Evolutionary conservation across 2,888 invertebrate species (phyloP), one percentile per base, ranked within the genome.

Genomic region (Dendrolimus pini): DNA sequence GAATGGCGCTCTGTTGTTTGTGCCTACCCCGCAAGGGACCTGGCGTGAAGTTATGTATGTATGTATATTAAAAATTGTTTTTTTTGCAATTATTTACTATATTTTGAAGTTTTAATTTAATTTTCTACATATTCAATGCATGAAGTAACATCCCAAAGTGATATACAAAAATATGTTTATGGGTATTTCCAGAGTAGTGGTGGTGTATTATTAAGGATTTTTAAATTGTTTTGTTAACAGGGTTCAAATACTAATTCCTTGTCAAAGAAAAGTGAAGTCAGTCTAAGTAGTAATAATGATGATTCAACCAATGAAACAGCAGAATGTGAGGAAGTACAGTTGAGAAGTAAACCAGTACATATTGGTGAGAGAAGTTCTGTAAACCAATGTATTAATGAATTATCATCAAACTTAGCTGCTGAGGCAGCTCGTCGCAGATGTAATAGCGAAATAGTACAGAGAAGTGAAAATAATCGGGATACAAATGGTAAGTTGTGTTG

Each of bases 361-460:
- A 66, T 82, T 41, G 88, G 82, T 2, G 91, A 91, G 63, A 77
- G 90, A 58, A 91, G 83, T 66, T 91, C 90, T 1, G 91, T 93
- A 9, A 92, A 93, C 71, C 94, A 95, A 81, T 95, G 95, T 77
- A 94, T 95, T 67, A 94, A 92, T 70, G 95, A 95, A 77, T 82
- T 95, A 65, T 94, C 94, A 53, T 87, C 91, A n/a, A 92, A 90
- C 65, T 72, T 91, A 55, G 85, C 82, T 41, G 84, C 82, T 1
- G 90, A 89, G 61, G 85, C 81, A 59, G 80, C 82, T 41, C 71
- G 85, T 56, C 87, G 91, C 68, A 81, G 91, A 61, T 92, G 91
- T 63, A 88, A 89, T 61, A 91, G 91, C 74, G 92, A 92, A 75
- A 81, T 91, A 65, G 85, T 91, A 30, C 85, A 85, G 68, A 78